Conservation (phyloP, 2,113 vertebrate genomes). For the Acinonyx jubatus region DNA sequence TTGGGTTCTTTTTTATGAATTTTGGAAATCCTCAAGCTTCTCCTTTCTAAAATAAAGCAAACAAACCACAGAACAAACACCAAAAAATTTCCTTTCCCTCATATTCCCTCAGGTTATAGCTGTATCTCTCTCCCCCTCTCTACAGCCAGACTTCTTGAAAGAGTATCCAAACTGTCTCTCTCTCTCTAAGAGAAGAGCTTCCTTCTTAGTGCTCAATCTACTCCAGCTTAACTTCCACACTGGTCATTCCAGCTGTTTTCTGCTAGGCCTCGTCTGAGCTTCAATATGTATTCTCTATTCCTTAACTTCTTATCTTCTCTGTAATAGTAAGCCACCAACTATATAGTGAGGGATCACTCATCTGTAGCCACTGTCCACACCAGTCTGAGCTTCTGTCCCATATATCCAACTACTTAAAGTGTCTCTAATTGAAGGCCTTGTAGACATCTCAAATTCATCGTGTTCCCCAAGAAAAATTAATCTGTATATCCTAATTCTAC, state of each 20-base stretch:
- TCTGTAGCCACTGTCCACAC: background rate
- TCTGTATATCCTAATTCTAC: background rate
- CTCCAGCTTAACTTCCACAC: background rate
- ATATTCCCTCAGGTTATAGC: background rate
- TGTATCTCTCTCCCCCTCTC: background rate
- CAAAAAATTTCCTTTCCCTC: background rate
- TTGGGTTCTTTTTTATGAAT: background rate
- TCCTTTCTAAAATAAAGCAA: background rate
- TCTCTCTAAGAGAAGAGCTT: background rate
- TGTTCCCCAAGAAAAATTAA: background rate
- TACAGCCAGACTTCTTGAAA: background rate
- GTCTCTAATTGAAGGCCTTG: background rate
- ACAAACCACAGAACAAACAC: background rate
- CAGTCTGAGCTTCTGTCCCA: background rate
- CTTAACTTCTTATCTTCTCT: background rate
- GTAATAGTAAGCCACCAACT: background rate
- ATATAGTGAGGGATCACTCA: background rate
- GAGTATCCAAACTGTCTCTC: background rate
- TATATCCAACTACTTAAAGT: background rate
- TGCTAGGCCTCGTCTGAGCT: background rate
- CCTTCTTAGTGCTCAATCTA: background rate
- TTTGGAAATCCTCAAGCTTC: background rate
- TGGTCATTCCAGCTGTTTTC: background rate
- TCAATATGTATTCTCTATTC: background rate
- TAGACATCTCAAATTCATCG: background rate